Base-by-base conservation (phyloP, 2,888 invertebrate species). In the Drosophila peninsularis region DNA sequence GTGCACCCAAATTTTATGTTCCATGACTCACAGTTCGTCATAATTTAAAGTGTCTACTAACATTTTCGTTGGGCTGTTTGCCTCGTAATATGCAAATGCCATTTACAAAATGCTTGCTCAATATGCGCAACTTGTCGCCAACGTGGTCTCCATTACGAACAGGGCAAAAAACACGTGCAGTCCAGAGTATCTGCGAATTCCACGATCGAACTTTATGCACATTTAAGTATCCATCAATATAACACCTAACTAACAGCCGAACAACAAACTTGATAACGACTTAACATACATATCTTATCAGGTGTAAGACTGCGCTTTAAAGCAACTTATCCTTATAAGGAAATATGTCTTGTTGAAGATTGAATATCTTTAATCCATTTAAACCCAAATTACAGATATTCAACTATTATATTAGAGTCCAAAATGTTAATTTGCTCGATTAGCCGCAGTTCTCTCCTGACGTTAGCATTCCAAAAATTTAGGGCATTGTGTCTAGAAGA, bases 81-180 rank as follows among this genome's bases (percentile, higher is more conserved):
- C 60, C 47, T 66, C 62, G 74, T 69, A 78, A 78, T 74, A 66
- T 78, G 78, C 63, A 69, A 73, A 76, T 70, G 14, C 37, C 52
- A 27, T 49, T 60, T 52, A 64, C 71, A 60, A 62, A 50, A 39
- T 36, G 19, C 0, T 19, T 9, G 52, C 57, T 69, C 34, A 32
- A 49, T 41, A 80, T 72, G 67, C 80, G 19, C 24, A 52, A 30
- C 65, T 60, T 52, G 71, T 66, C 44, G 19, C 50, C 54, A 80
- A 58, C 72, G 61, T 70, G 56, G 62, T 71, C 56, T 69, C 30
- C 66, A 71, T 74, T 76, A 57, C 49, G 56, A n/a, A 47, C 36
- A 41, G 41, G 17, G 19, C 24, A 45, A 32, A 30, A 61, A 61
- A 60, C 71, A 72, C 67, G 64, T 66, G 75, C 65, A 69, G 11